Evolutionary conservation across 2,113 vertebrate species (phyloP).

Genomic region (Heterocephalus glaber): DNA sequence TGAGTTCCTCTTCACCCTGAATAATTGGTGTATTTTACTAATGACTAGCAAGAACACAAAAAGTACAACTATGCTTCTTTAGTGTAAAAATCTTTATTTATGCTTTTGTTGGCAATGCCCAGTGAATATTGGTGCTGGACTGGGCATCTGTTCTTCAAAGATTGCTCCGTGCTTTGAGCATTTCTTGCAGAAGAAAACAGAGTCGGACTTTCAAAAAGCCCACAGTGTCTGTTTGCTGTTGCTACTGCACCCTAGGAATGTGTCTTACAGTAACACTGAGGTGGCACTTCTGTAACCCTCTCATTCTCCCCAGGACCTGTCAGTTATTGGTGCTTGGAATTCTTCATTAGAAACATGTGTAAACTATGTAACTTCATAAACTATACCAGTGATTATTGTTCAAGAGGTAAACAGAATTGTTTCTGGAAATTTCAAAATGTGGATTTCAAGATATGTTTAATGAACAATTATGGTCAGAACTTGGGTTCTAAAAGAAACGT

Average conservation of each 20-base stretch:
- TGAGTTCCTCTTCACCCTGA: background rate
- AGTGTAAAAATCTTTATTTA: background rate
- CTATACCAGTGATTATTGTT: background rate
- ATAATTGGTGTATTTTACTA: background rate
- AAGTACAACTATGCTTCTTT: background rate
- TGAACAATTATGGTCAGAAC: background rate
- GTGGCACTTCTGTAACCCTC: background rate
- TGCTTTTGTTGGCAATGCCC: background rate
- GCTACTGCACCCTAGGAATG: background rate
- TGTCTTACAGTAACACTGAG: constrained; percentile 29
- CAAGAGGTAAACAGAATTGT: background rate
- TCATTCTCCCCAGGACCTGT: background rate
- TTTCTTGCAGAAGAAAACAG: constrained; percentile 27
- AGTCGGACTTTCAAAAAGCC: background rate
- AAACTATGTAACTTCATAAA: background rate
- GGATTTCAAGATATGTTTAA: background rate
- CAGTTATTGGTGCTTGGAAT: constrained; percentile 2
- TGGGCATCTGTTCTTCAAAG: constrained; percentile 30
- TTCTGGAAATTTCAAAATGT: constrained; percentile 34
- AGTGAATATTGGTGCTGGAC: background rate
- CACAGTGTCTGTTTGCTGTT: background rate
- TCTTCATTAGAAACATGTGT: constrained; percentile 23
- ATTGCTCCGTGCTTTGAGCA: background rate
- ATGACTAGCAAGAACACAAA: background rate
- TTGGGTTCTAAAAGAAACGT: constrained; percentile 10